Base-by-base conservation (phyloP, 2,797 vertebrate species). In the Lutjanus campechanus region DNA sequence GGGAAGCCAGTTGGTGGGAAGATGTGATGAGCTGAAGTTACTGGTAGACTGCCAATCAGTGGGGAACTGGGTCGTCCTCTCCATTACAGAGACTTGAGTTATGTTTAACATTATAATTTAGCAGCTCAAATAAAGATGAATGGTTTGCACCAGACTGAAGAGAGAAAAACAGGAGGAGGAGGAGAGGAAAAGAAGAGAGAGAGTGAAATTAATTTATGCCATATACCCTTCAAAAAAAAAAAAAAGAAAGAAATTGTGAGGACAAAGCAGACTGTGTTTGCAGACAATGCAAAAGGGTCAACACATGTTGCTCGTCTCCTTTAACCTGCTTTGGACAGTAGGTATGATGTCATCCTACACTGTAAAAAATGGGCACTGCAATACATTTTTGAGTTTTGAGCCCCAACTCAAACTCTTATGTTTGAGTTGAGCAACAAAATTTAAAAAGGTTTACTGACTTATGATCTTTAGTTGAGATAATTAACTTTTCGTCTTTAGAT, bases 31-130 rank as follows among this genome's bases (percentile, higher is more conserved):
- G 85, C 60, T 69, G 60, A 82, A 85, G 68, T 69, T 74, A 84
- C 77, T 68, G 84, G 79, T 77, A 69, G 83, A 67, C 72, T 84
- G 89, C 78, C 91, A 90, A 73, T 90, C 85, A 86, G 72, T 50
- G 43, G 73, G 58, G 81, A 90, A 88, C 76, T 87, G 77, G 89
- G 84, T 86, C 66, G 58, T 77, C 83, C 71, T 83, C 76, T 73
- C 65, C 81, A 85, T 90, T 79, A 78, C 80, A 77, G 68, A 77
- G 80, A 77, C 73, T 73, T 82, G 83, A 87, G 76, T 89, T 89
- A 82, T 90, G 89, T 88, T 89, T 83, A 85, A 90, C 86, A 75
- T 87, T 72, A 81, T 76, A 67, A 87, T 91, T 85, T 79, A 83
- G 77, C 66, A 22, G 50, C 76, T 79, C 8, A 78, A 81, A 90